Conservation (phyloP, 2,797 vertebrate species). For the Pygocentrus nattereri region DNA sequence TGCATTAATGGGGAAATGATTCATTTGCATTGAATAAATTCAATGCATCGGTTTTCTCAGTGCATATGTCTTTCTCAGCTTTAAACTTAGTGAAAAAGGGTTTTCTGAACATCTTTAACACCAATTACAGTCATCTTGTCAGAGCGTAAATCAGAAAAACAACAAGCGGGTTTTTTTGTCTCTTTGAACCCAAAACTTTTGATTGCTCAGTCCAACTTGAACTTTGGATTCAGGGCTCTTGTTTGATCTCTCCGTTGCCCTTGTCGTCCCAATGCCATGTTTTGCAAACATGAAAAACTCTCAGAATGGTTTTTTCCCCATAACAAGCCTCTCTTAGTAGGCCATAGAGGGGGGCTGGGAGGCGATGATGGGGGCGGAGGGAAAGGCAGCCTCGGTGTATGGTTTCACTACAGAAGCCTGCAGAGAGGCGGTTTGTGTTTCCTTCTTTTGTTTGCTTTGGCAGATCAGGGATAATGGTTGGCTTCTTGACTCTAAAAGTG, state of each 20-base stretch:
- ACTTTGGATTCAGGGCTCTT: constrained; percentile 52
- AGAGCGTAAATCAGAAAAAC: constrained; percentile 38
- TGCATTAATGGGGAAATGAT: background rate
- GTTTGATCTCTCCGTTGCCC: constrained; percentile 41
- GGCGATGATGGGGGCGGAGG: constrained; percentile 48
- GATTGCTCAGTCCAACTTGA: constrained; percentile 37
- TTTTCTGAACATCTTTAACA: constrained; percentile 23
- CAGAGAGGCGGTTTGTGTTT: constrained; percentile 55
- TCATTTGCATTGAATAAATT: background rate
- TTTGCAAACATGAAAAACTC: constrained; percentile 65
- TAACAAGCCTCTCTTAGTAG: constrained; percentile 52
- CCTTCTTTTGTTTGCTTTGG: constrained; percentile 48
- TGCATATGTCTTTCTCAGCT: background rate
- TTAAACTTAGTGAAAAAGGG: background rate
- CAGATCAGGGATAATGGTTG: constrained; percentile 47
- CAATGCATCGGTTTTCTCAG: background rate
- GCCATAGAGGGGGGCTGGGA: constrained; percentile 50
- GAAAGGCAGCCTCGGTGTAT: constrained; percentile 52
- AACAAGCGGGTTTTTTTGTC: constrained; percentile 21
- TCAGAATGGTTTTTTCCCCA: constrained; percentile 56
- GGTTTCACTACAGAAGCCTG: constrained; percentile 64
- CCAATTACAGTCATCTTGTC: constrained; percentile 31
- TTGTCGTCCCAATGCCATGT: constrained; percentile 45
- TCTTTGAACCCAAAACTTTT: constrained; percentile 7
- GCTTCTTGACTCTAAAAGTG: constrained; percentile 32